phyloP scores from a whole-genome alignment of 2,113 vertebrate species.

The Apeltes quadracus region DNA sequence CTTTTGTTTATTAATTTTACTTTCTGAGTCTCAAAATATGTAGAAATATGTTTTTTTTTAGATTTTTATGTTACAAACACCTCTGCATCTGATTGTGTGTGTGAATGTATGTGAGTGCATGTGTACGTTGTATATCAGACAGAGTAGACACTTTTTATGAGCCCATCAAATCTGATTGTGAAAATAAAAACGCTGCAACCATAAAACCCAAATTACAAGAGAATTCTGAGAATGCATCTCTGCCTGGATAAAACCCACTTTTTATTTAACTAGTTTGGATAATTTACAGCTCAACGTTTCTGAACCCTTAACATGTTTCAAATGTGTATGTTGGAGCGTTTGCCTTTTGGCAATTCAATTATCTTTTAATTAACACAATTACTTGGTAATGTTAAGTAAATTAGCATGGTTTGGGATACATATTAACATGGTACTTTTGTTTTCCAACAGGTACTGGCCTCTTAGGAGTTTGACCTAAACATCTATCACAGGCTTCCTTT shows the following conservation, averaged over 20 bases:
- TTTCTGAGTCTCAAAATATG: neutral
- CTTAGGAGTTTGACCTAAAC: too few species aligned
- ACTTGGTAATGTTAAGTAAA: too few species aligned
- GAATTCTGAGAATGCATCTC: slow-evolving; percentile 43
- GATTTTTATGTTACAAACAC: neutral
- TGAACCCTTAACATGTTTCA: neutral
- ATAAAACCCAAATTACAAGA: slow-evolving; percentile 31
- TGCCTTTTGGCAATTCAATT: neutral
- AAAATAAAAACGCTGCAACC: neutral
- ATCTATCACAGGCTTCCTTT: too few species aligned
- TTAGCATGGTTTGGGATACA: too few species aligned
- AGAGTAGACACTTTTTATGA: slow-evolving; percentile 51
- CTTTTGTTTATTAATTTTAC: neutral
- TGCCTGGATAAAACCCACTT: slow-evolving; percentile 32
- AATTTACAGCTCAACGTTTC: neutral
- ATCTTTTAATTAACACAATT: neutral
- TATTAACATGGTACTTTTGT: neutral
- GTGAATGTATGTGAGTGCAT: neutral
- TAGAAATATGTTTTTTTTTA: neutral
- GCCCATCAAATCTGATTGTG: slow-evolving; percentile 39
- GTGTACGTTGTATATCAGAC: slow-evolving; percentile 15
- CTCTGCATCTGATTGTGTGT: neutral
- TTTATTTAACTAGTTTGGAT: neutral
- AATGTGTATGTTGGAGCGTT: neutral
- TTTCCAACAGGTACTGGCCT: neutral